Conservation (phyloP, 2,888 invertebrate genomes). For the Eutolmus rufibarbis region DNA sequence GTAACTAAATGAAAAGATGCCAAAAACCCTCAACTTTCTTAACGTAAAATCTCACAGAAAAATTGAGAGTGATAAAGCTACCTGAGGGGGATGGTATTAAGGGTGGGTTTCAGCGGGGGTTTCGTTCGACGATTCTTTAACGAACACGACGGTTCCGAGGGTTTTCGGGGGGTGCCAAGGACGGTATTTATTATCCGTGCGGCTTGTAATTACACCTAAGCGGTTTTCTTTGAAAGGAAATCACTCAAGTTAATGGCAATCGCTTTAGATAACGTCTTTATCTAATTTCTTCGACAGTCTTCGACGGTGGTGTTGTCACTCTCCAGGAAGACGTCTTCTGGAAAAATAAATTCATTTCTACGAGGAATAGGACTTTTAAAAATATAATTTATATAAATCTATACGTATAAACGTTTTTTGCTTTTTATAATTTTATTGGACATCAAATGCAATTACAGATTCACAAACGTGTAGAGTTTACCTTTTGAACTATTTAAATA, state of each 20-base stretch:
- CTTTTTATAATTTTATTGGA: no score
- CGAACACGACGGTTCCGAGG: background rate
- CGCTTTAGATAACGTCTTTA: conserved; percentile 33
- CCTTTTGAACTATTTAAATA: no score
- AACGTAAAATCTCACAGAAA: background rate
- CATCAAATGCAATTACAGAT: no score
- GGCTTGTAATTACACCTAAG: conserved; percentile 41
- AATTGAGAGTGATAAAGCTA: background rate
- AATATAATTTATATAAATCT: no score
- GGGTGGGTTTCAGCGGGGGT: no score
- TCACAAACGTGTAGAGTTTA: no score
- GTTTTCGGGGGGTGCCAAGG: background rate
- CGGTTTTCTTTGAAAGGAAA: conserved; percentile 41
- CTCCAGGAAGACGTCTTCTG: background rate
- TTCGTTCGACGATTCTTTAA: background rate
- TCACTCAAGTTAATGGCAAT: conserved; percentile 41
- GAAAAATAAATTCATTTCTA: background rate
- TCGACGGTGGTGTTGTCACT: background rate
- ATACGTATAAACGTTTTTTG: no score
- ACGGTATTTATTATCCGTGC: conserved; percentile 32
- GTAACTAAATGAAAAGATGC: background rate
- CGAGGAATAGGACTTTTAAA: no score
- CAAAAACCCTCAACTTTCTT: background rate
- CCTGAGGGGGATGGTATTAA: background rate
- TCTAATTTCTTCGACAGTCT: conserved; percentile 32